A percentile compares a stretch with the other conserved stretches of the same genome.
phyloP scores from a whole-genome alignment of 2,797 vertebrate genomes.

The Lacerta viridis region DNA sequence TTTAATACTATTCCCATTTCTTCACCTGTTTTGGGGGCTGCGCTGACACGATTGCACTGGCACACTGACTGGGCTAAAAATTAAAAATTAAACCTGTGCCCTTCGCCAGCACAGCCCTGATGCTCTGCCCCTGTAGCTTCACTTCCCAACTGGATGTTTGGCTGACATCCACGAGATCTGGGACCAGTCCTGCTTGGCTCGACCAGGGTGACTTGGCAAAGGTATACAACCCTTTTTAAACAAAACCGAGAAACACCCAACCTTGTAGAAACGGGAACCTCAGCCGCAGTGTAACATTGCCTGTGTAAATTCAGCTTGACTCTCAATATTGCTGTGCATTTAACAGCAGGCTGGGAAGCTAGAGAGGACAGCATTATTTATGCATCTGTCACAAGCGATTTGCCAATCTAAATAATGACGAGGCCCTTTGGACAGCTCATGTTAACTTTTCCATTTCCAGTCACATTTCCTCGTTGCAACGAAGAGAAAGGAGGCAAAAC shows the following conservation, averaged over 20 bases:
- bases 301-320: slow-evolving; percentile 33
- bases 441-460: slow-evolving; percentile 23
- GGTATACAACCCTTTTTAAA: neutral
- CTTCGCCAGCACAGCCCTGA: neutral
- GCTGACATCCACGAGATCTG: neutral
- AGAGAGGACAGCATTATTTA: slow-evolving; percentile 17
- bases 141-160: neutral
- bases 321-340: neutral
- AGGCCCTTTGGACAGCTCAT: slow-evolving; percentile 20
- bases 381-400: slow-evolving; percentile 21
- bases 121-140: neutral
- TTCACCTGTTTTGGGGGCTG: neutral
- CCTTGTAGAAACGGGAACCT: neutral
- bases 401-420: slow-evolving; percentile 17
- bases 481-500: neutral
- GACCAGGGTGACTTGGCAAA: neutral
- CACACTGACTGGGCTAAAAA: neutral
- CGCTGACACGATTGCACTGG: neutral
- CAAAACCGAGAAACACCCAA: neutral
- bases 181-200: neutral
- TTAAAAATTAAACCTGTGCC: neutral
- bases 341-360: slow-evolving; percentile 17
- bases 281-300: slow-evolving; percentile 12
- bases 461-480: neutral
- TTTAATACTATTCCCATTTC: neutral